These are phyloP conservation scores for Neelides sp. DNA, from an alignment of 1,140 invertebrate genomes.

Conservation along the genomic window DNA sequence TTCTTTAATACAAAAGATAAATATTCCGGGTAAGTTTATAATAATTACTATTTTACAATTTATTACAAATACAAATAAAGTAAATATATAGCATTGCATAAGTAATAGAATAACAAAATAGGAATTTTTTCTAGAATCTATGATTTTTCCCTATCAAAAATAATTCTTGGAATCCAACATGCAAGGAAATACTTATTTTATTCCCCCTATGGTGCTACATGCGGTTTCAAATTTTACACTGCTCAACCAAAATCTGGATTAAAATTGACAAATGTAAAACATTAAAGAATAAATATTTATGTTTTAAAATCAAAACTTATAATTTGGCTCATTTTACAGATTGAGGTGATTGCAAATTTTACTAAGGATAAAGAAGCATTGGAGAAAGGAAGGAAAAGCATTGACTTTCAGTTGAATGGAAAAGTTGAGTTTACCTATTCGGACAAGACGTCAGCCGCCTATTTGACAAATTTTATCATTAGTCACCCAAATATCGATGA, in stretches of 20 bases:
- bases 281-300: no score
- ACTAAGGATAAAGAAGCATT: no score
- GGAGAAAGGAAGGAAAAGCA: no score
- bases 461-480: no score
- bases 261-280: no score
- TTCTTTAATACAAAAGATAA: constrained; percentile 13
- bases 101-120: background rate
- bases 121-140: background rate
- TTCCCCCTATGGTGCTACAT: constrained; percentile 20
- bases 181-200: constrained; percentile 11
- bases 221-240: constrained; percentile 7
- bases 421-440: no score
- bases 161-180: constrained; percentile 6
- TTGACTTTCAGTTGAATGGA: no score
- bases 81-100: background rate
- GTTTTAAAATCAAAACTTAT: no score
- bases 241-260: background rate
- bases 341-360: no score
- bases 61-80: background rate
- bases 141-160: constrained; percentile 2
- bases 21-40: constrained; percentile 18
- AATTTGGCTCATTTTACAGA: no score
- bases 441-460: no score
- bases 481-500: no score
- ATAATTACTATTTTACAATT: background rate